Conservation (phyloP, 2,888 invertebrate species). For the Eristalinus aeneus region DNA sequence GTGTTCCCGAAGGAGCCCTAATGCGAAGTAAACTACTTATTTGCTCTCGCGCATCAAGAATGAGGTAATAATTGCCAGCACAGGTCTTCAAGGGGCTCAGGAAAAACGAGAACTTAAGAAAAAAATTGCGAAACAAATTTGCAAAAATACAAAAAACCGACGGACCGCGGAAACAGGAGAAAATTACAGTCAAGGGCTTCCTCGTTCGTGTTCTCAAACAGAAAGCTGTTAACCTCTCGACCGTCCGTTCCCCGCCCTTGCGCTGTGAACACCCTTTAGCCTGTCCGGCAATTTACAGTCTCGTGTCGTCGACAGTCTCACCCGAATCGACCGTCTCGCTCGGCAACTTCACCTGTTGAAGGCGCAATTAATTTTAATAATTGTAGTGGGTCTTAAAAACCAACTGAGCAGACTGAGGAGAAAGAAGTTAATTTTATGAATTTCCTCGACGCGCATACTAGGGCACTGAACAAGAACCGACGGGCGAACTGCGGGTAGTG, state of each 20-base stretch:
- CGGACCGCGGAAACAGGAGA: not conserved
- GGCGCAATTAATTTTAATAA: slow-evolving; percentile 68
- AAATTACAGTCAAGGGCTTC: slow-evolving; percentile 18
- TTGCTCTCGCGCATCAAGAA: not conserved
- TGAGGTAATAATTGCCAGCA: not conserved
- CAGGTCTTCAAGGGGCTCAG: not conserved
- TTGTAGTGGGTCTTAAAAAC: slow-evolving; percentile 41
- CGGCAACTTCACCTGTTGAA: slow-evolving; percentile 52
- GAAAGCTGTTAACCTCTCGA: slow-evolving; percentile 23
- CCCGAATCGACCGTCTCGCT: not conserved
- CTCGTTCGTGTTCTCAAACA: not conserved
- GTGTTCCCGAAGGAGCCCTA: not conserved
- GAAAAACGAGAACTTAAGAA: not conserved
- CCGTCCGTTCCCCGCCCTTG: not conserved
- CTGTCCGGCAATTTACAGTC: slow-evolving; percentile 10
- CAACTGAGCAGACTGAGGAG: not conserved
- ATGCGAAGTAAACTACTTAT: not conserved
- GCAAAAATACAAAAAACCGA: not conserved
- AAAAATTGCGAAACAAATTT: not conserved
- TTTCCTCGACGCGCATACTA: not conserved
- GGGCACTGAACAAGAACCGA: not conserved
- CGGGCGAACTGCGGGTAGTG: not conserved
- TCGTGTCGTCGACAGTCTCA: not conserved
- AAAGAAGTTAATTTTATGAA: slow-evolving; percentile 39
- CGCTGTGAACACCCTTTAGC: not conserved